Percentiles rank a stretch among this genome's conserved stretches.
These are phyloP conservation scores for Pycnomerus fuliginosus DNA, from an alignment of 2,888 invertebrate genomes.

Conservation along the genomic window DNA sequence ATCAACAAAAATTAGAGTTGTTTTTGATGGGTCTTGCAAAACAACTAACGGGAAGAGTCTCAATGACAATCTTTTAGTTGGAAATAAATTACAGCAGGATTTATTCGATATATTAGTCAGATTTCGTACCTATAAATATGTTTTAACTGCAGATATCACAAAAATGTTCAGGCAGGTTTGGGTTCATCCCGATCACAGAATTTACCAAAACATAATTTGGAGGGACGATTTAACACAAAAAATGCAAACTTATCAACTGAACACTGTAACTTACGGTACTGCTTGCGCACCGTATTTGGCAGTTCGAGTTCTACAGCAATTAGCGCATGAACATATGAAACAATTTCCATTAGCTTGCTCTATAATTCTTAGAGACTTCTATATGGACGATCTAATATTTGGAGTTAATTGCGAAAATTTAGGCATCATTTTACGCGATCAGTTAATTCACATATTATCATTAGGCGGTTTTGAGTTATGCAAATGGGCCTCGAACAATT, in stretches of 20 bases:
- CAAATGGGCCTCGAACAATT: constrained; percentile 8
- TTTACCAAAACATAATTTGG: constrained; percentile 15
- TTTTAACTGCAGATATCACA: not conserved
- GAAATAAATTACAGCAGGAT: not conserved
- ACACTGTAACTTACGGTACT: constrained; percentile 18
- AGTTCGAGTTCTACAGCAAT: constrained; percentile 8
- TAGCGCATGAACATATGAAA: constrained; percentile 6
- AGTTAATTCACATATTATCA: constrained; percentile 7
- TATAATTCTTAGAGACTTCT: constrained; percentile 11
- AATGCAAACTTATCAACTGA: constrained; percentile 7
- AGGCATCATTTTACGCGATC: constrained; percentile 1
- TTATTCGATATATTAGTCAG: not conserved
- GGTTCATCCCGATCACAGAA: constrained; percentile 1
- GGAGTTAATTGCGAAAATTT: constrained; percentile 7
- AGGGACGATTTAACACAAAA: not conserved
- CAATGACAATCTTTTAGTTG: constrained; percentile 1
- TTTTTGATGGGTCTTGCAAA: not conserved
- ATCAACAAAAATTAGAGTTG: constrained; percentile 3
- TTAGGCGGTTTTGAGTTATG: constrained; percentile 11
- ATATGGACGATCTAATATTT: constrained; percentile 18
- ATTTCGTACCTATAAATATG: not conserved
- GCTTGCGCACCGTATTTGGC: constrained; percentile 12
- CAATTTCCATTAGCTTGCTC: constrained; percentile 1
- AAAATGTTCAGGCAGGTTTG: constrained; percentile 1
- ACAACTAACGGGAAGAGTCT: not conserved